These are phyloP conservation scores for Cataglyphis albicans DNA, from an alignment of 2,888 invertebrate species.

Conservation along the genomic window DNA sequence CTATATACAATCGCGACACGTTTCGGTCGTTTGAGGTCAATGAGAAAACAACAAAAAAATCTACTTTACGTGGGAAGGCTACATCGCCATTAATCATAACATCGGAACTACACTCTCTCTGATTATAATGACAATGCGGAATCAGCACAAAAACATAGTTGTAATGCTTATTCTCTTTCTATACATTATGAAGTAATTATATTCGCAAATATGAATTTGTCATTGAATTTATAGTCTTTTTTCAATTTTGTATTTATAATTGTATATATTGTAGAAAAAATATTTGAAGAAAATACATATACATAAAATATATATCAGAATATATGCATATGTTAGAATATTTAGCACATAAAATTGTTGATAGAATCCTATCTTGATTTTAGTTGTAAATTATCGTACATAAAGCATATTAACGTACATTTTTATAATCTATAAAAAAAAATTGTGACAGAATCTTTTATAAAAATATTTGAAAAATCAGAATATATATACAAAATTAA, in stretches of 20 bases:
- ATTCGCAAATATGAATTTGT: not conserved
- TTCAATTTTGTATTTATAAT: not conserved
- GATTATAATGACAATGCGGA: slow-evolving; percentile 1
- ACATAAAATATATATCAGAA: not conserved
- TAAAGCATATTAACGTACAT: too few relatives aligned
- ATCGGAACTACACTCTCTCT: not conserved
- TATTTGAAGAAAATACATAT: not conserved
- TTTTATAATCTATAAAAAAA: not conserved
- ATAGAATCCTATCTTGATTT: not conserved
- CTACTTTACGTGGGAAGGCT: slow-evolving; percentile 15
- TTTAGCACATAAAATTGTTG: not conserved
- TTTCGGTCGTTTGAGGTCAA: slow-evolving; percentile 58
- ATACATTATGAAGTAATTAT: not conserved
- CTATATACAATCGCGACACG: slow-evolving; percentile 16
- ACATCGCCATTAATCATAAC: slow-evolving; percentile 1
- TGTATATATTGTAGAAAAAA: not conserved
- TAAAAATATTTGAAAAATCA: not conserved
- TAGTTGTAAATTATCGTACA: not conserved
- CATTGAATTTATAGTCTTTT: not conserved
- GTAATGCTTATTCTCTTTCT: not conserved
- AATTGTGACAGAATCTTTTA: not conserved
- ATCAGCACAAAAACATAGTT: not conserved
- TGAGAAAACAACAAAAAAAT: slow-evolving; percentile 73
- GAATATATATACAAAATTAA: not conserved
- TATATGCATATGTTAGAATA: not conserved